Base-by-base conservation (phyloP, 2,888 invertebrate species). In the Himalopsyche anomala region DNA sequence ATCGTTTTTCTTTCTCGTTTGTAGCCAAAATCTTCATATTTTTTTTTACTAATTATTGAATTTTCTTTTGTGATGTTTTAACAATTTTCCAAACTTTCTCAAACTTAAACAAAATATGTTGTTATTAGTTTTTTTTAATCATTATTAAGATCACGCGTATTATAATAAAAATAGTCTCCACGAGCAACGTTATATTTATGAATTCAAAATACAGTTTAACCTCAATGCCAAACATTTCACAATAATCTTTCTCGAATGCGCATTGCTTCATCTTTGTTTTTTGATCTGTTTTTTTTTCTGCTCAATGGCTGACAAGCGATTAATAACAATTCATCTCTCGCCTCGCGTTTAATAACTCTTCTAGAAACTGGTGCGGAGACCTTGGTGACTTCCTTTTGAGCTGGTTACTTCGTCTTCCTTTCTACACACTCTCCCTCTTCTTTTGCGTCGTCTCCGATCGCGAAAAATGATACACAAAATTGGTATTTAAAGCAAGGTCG, bases 301-400 rank as follows among this genome's bases (percentile, higher is more conserved):
- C 12, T 74, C 74, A 74, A 74, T 36, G 74, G 28, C 36, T 74
- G 74, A 74, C 74, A 74, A 74, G 28, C 19, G 19, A 74, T 74
- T 74, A 74, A 74, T 74, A 74, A 74, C 74, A 28, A 74, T 74
- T 38, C 74, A 36, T 74, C 74, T 74, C 36, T 28, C 38, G 36
- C 19, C 74, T 74, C 36, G 74, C 36, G 36, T 36, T 36, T 5
- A 69, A 74, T 74, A 74, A 74, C 74, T 74, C 74, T 74, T 74
- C 74, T 74, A 15, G 36, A 74, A 74, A 74, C 74, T 28, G 36
- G 9, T 74, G 19, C 12, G 5, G 74, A 74, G 74, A 38, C 74
- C 74, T 74, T 74, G 74, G 74, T 74, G 74, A 74, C 74, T 74
- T 74, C 74, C 74, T 74, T 74, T 74, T 74, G 38, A 74, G 74